Conservation (phyloP, 2,113 vertebrate genomes). For the Hirundichthys speculiger region DNA sequence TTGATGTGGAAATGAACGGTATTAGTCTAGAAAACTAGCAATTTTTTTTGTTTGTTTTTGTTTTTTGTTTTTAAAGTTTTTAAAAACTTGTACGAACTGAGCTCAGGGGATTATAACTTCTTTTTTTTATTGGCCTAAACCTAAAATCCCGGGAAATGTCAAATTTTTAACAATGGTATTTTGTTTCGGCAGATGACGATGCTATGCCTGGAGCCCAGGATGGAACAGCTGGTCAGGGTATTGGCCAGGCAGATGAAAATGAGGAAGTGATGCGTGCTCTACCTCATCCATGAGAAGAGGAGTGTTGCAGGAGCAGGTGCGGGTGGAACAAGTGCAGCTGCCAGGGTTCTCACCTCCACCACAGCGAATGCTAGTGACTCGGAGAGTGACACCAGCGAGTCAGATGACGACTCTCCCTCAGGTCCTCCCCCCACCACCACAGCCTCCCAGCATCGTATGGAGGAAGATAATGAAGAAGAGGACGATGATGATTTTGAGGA, state of each 20-base stretch:
- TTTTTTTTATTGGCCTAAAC: too few relatives aligned
- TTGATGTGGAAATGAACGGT: too few relatives aligned
- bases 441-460: slow-evolving; percentile 10
- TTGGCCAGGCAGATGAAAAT: slow-evolving; percentile 84
- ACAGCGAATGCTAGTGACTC: slow-evolving; percentile 89
- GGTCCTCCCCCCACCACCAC: slow-evolving; percentile 38
- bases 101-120: too few relatives aligned
- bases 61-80: too few relatives aligned
- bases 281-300: slow-evolving; percentile 97
- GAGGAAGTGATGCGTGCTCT: slow-evolving; percentile 98
- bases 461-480: slow-evolving; percentile 81
- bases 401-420: slow-evolving; percentile 85
- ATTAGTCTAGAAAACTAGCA: too few relatives aligned
- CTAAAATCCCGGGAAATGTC: too few relatives aligned
- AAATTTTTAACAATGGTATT: too few relatives aligned
- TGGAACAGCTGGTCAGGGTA: slow-evolving; percentile 77
- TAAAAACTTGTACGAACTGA: too few relatives aligned
- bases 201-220: slow-evolving; percentile 71
- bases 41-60: too few relatives aligned
- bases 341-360: slow-evolving; percentile 64
- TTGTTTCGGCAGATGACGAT: slow-evolving; percentile 69
- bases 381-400: slow-evolving; percentile 97
- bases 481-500: slow-evolving; percentile 95
- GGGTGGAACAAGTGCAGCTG: slow-evolving; percentile 34
- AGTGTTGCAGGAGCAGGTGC: slow-evolving; percentile 63